A percentile compares a stretch with the other conserved stretches of the same genome.
Evolutionary conservation across 1,140 invertebrate genomes (phyloP).

Genomic region (Homalodisca vitripennis): DNA sequence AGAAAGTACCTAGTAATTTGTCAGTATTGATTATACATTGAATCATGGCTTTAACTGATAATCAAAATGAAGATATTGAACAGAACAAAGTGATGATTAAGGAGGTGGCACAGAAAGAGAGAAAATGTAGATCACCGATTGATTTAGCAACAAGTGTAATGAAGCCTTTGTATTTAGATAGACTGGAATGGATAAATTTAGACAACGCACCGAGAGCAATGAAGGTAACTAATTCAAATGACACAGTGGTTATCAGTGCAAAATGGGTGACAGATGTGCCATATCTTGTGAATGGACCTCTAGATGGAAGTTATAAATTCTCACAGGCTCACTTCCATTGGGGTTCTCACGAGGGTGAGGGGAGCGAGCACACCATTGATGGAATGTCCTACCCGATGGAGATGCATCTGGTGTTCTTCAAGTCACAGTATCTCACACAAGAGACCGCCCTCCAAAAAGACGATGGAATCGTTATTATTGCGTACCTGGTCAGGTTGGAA

Average conservation of each 20-base stretch:
- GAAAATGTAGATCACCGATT: neutral
- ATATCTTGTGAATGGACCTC: constrained; percentile 58
- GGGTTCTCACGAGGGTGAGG: constrained; percentile 63
- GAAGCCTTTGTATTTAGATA: neutral
- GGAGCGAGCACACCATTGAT: constrained; percentile 66
- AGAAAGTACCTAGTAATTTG: too few species aligned
- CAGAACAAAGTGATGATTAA: too few species aligned
- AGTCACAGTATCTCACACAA: constrained; percentile 55
- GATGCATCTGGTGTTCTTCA: constrained; percentile 57
- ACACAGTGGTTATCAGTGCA: constrained; percentile 23
- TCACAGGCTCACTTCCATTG: constrained; percentile 81
- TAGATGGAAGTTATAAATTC: constrained; percentile 62
- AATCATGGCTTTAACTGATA: too few species aligned
- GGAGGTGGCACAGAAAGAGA: too few species aligned
- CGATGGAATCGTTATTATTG: constrained; percentile 57
- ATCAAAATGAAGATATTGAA: too few species aligned
- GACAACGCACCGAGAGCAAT: neutral
- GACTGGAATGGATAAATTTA: neutral
- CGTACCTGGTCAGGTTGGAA: constrained; percentile 61
- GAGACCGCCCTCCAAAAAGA: constrained; percentile 54
- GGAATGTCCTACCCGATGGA: constrained; percentile 52
- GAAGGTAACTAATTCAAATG: neutral
- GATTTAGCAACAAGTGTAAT: neutral
- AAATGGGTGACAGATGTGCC: constrained; percentile 42
- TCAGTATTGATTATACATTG: too few species aligned